Conservation (phyloP, 2,797 vertebrate genomes). For the Syngnathus rostellatus region DNA sequence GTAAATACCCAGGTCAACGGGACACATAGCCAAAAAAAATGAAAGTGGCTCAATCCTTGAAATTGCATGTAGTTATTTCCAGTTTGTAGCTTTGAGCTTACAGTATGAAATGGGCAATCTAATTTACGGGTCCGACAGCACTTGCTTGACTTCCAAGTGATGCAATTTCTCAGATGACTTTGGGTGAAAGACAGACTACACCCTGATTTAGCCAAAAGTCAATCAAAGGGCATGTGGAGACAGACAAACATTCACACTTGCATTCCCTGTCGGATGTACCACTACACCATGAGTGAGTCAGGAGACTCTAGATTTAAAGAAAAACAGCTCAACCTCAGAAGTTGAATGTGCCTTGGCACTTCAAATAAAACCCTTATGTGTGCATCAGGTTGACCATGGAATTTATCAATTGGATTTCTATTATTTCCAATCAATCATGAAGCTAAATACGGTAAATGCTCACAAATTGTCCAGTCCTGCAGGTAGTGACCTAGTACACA, state of each 20-base stretch:
- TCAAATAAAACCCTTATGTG: too few relatives aligned
- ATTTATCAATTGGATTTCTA: background rate
- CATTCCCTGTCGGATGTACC: background rate
- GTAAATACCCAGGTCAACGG: conserved; percentile 39
- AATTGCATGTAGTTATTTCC: background rate
- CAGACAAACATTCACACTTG: background rate
- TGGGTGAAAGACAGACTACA: too few relatives aligned
- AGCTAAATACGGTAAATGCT: background rate
- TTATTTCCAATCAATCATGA: background rate
- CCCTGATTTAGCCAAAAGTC: too few relatives aligned
- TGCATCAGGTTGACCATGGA: background rate
- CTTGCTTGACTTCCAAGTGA: background rate
- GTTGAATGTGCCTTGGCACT: too few relatives aligned
- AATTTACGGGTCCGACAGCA: background rate
- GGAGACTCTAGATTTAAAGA: too few relatives aligned
- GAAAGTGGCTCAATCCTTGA: conserved; percentile 7
- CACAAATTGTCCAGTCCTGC: background rate
- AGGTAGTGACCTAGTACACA: background rate
- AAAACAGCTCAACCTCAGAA: too few relatives aligned
- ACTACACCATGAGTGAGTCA: background rate
- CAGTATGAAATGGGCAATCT: background rate
- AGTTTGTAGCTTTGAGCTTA: background rate
- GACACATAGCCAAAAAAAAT: conserved; percentile 16
- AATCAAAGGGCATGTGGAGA: too few relatives aligned
- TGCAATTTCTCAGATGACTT: background rate